Percentiles rank a stretch among this genome's conserved stretches.
phyloP scores from a whole-genome alignment of 2,113 vertebrate species.

The Tachysurus fulvidraco region DNA sequence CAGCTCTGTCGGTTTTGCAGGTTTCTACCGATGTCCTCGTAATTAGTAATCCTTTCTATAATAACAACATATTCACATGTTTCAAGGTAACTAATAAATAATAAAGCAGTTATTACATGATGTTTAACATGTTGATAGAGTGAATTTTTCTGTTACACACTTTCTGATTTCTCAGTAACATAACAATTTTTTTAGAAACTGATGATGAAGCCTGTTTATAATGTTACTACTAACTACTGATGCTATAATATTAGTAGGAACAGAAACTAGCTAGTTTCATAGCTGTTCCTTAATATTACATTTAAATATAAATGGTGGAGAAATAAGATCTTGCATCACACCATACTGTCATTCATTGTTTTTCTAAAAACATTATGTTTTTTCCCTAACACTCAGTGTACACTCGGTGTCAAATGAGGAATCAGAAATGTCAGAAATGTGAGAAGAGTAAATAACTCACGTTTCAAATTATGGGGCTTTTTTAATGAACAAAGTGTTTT shows the following conservation, averaged over 20 bases:
- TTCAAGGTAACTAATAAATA: background rate
- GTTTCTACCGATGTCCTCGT: background rate
- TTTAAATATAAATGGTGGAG: too few species aligned
- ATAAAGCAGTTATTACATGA: background rate
- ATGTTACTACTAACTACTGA: too few species aligned
- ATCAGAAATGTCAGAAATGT: background rate
- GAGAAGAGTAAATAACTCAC: background rate
- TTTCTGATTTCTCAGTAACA: background rate
- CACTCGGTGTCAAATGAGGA: background rate
- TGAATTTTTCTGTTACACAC: background rate
- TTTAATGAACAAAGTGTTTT: background rate
- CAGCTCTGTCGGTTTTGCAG: background rate
- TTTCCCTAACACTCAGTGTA: background rate
- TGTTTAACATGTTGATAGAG: background rate
- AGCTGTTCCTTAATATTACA: too few species aligned
- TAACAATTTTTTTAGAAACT: background rate
- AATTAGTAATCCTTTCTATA: background rate
- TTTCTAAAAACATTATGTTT: background rate
- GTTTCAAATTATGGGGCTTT: background rate
- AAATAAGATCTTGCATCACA: background rate
- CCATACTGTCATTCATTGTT: background rate
- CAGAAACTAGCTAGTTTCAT: background rate
- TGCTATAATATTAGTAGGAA: background rate
- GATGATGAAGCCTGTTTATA: background rate
- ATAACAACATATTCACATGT: background rate